Base-by-base conservation (phyloP, 2,113 vertebrate genomes). In the Pyxicephalus adspersus region DNA sequence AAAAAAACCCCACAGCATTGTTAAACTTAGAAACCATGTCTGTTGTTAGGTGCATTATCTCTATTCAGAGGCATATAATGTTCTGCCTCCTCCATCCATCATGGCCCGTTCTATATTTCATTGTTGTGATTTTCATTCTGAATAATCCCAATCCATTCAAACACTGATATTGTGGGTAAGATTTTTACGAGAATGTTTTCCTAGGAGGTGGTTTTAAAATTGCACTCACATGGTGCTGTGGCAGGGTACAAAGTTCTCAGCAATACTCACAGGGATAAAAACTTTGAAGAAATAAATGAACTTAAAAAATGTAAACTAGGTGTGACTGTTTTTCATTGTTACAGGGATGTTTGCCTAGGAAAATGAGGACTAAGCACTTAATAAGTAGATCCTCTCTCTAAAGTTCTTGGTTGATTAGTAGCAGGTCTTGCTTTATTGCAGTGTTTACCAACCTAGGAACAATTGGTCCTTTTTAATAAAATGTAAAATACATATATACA, bases 171-270 rank as follows among this genome's bases (percentile, higher is more conserved):
- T 60, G 22, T 5, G 58, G 7, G 22, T 15, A 15, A 13, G 23
- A 25, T 61, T 18, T 57, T 25, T 61, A 22, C 23, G 16, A 26
- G 22, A 15, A 0, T 74, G 54, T 57, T 74, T 57, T 60, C 71
- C 38, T 38, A 74, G 29, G 16, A 60, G 52, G 71, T 74, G 55
- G 51, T 38, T 17, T n/a, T 29, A 22, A 29, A 52, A 23, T 45
- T 74, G 54, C 38, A 74, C 22, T 25, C 58, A 60, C 31, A 58
- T 58, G 26, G 29, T 25, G 18, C 52, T 29, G 19, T 57, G 19
- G 34, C 4, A 58, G 71, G 55, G 71, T 58, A 16, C 71, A 74
- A 74, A 74, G 71, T 54, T 73, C 28, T 23, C 28, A 2, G 15
- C 71, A 17, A 20, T 26, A 55, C 45, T 28, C 68, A 54, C 8